Evolutionary conservation across 2,113 vertebrate species (phyloP).

Genomic region (Hypanus sabinus): DNA sequence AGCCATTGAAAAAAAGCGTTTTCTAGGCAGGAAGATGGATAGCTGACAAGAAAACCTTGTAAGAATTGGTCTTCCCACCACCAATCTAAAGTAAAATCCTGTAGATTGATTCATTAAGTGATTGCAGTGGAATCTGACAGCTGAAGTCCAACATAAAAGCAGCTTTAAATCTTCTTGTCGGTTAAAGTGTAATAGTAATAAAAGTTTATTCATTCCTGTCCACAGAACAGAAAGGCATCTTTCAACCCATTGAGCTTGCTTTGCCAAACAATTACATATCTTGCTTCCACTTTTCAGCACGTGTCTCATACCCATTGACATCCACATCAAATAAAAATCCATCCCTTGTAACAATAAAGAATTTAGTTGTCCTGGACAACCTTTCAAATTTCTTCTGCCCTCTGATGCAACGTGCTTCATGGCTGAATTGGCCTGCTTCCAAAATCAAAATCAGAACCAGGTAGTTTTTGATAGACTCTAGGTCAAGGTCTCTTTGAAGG

Average conservation of each 20-base stretch:
- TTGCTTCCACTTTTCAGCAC: too few relatives aligned
- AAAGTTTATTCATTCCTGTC: not conserved
- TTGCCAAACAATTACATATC: not conserved
- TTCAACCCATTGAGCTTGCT: not conserved
- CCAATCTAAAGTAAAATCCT: not conserved
- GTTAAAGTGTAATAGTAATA: not conserved
- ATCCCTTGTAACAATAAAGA: not conserved
- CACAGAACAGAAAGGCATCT: not conserved
- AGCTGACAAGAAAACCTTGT: not conserved
- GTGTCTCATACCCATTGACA: not conserved
- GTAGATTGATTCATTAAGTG: not conserved
- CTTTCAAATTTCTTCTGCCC: not conserved
- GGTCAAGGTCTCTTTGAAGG: too few relatives aligned
- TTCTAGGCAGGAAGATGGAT: not conserved
- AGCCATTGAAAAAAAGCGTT: not conserved
- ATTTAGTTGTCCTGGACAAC: not conserved
- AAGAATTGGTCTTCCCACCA: not conserved
- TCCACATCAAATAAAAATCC: not conserved
- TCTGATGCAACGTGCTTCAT: not conserved
- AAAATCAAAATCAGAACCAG: too few relatives aligned
- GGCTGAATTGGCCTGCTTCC: not conserved
- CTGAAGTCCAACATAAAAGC: not conserved
- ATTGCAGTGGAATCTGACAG: not conserved
- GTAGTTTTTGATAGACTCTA: too few relatives aligned
- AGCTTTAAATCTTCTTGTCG: not conserved